phyloP scores from a whole-genome alignment of 2,888 invertebrate genomes.

The Clanis bilineata region DNA sequence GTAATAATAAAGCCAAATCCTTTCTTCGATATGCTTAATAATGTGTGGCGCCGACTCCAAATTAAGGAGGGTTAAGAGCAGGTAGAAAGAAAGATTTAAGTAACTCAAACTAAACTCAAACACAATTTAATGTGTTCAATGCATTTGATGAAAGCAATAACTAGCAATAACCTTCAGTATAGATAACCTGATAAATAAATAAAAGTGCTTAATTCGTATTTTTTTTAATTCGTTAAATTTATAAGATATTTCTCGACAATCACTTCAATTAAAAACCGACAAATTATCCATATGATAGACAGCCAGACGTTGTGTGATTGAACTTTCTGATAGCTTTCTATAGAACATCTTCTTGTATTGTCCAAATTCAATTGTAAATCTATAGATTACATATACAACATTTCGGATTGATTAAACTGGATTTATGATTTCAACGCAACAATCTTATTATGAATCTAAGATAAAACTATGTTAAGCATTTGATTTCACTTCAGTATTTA shows the following conservation, averaged over 20 bases:
- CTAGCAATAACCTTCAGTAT: too few relatives aligned
- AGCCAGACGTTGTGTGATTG: not conserved
- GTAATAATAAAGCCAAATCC: too few relatives aligned
- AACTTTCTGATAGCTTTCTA: constrained; percentile 9
- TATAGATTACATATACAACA: not conserved
- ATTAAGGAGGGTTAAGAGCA: too few relatives aligned
- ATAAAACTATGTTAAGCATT: too few relatives aligned
- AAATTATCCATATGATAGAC: not conserved
- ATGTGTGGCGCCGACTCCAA: too few relatives aligned
- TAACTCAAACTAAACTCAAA: too few relatives aligned
- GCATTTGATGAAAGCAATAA: too few relatives aligned
- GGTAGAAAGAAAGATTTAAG: too few relatives aligned
- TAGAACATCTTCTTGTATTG: not conserved
- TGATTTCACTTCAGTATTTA: not conserved
- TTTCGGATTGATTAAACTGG: not conserved
- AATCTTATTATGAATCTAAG: not conserved
- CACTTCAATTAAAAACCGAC: not conserved
- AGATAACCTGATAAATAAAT: too few relatives aligned
- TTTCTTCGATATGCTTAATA: too few relatives aligned
- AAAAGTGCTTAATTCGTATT: too few relatives aligned
- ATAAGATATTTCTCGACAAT: not conserved
- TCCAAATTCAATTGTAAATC: not conserved
- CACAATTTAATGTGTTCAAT: too few relatives aligned
- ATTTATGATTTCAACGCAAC: not conserved
- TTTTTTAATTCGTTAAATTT: not conserved